Conservation (phyloP, 2,888 invertebrate species). For the Ornithoptera priamus region DNA sequence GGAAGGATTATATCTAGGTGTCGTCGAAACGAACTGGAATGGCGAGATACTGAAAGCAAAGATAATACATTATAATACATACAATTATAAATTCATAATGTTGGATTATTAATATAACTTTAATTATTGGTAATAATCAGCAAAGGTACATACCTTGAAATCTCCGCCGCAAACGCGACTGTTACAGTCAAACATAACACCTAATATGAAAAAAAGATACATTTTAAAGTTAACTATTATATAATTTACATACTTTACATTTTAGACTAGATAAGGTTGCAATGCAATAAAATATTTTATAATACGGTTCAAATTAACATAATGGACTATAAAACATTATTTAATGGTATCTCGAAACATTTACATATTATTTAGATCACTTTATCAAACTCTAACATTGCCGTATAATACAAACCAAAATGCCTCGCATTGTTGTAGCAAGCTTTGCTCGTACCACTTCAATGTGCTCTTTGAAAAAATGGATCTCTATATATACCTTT, state of each 20-base stretch:
- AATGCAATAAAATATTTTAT: slow-evolving; percentile 17
- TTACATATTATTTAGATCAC: slow-evolving; percentile 31
- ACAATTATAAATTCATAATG: not conserved
- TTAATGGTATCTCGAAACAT: slow-evolving; percentile 22
- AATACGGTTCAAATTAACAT: slow-evolving; percentile 22
- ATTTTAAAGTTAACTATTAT: slow-evolving; percentile 7
- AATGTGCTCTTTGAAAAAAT: slow-evolving; percentile 34
- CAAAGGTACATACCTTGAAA: slow-evolving; percentile 18
- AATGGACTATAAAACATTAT: slow-evolving; percentile 25
- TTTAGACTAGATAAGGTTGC: slow-evolving; percentile 22
- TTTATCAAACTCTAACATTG: slow-evolving; percentile 24
- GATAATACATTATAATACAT: not conserved
- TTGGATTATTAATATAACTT: not conserved
- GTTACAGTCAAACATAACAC: slow-evolving; percentile 28
- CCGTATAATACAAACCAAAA: slow-evolving; percentile 33
- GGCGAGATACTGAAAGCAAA: slow-evolving; percentile 20
- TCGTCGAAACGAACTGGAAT: slow-evolving; percentile 23
- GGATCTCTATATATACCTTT: slow-evolving; percentile 37
- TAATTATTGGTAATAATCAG: not conserved
- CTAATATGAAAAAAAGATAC: slow-evolving; percentile 24
- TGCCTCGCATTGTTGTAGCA: slow-evolving; percentile 33
- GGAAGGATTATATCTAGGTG: slow-evolving; percentile 20
- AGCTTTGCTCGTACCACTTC: slow-evolving; percentile 26
- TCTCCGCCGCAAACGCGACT: slow-evolving; percentile 29
- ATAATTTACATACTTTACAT: slow-evolving; percentile 13